Conservation (phyloP, 2,888 invertebrate species). For the Morinoia aosen region DNA sequence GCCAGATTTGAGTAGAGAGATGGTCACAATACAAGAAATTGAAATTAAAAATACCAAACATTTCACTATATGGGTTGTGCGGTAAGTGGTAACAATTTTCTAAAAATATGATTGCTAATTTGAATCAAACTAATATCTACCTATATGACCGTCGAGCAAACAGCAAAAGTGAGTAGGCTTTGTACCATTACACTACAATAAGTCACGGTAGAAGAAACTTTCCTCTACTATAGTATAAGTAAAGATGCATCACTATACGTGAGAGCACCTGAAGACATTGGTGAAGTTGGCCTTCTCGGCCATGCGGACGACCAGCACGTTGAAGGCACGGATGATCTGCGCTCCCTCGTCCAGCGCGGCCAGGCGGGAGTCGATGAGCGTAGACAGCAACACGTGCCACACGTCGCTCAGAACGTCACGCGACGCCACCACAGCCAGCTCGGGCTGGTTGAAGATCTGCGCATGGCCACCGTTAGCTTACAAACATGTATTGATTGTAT, state of each 20-base stretch:
- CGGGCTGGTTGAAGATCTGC: slow-evolving; percentile 77
- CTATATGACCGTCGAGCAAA: too few relatives aligned
- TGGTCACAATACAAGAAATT: too few relatives aligned
- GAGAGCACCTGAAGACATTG: slow-evolving; percentile 77
- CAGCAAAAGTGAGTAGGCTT: too few relatives aligned
- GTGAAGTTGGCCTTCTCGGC: slow-evolving; percentile 81
- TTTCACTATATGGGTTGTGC: neutral
- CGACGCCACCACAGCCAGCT: slow-evolving; percentile 79
- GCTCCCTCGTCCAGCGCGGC: slow-evolving; percentile 78
- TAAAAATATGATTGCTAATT: too few relatives aligned
- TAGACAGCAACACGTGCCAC: slow-evolving; percentile 80
- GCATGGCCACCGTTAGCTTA: neutral
- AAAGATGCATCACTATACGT: neutral
- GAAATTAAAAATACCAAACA: too few relatives aligned
- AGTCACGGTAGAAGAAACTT: too few relatives aligned
- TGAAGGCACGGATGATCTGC: slow-evolving; percentile 81
- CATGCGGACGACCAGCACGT: slow-evolving; percentile 82
- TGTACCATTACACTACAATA: too few relatives aligned
- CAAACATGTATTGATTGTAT: neutral
- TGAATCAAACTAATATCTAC: too few relatives aligned
- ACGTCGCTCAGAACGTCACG: slow-evolving; percentile 80
- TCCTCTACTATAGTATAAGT: too few relatives aligned
- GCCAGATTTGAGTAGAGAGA: too few relatives aligned
- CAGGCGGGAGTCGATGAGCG: slow-evolving; percentile 81
- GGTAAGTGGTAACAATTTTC: too few relatives aligned